Conservation (phyloP, 2,888 invertebrate genomes). For the Zaprionus obscuricornis region DNA sequence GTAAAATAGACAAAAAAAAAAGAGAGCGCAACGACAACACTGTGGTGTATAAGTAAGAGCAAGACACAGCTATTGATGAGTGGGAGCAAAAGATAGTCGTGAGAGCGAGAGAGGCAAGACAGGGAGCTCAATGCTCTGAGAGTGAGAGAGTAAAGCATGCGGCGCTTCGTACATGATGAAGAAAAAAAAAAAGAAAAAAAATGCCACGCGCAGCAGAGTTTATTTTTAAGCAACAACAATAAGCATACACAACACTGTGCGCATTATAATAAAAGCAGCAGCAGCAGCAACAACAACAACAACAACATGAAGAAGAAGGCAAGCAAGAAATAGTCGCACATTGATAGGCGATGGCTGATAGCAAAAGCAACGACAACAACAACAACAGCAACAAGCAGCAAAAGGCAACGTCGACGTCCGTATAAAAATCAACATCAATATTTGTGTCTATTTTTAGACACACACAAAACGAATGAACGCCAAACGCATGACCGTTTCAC, state of each 20-base stretch:
- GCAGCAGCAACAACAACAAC: constrained; percentile 29
- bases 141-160: constrained; percentile 33
- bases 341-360: constrained; percentile 76
- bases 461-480: constrained; percentile 56
- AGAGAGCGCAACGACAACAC: constrained; percentile 12
- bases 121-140: too few relatives aligned
- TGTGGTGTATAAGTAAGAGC: too few relatives aligned
- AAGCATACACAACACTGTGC: constrained; percentile 50
- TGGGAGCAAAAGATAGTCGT: neutral
- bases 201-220: constrained; percentile 72
- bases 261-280: constrained; percentile 71
- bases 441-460: constrained; percentile 79
- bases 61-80: too few relatives aligned
- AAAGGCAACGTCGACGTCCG: constrained; percentile 43
- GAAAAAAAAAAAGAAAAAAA: constrained; percentile 44
- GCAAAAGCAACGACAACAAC: constrained; percentile 45
- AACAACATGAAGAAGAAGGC: too few relatives aligned
- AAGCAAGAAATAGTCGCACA: constrained; percentile 67
- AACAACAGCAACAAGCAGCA: constrained; percentile 8
- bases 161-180: constrained; percentile 17
- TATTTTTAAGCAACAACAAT: constrained; percentile 78
- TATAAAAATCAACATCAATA: constrained; percentile 80
- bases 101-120: constrained; percentile 6
- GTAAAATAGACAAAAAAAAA: constrained; percentile 13
- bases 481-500: constrained; percentile 63